These are phyloP conservation scores for Centropus unirufus DNA, from an alignment of 2,113 vertebrate species.

Conservation along the genomic window DNA sequence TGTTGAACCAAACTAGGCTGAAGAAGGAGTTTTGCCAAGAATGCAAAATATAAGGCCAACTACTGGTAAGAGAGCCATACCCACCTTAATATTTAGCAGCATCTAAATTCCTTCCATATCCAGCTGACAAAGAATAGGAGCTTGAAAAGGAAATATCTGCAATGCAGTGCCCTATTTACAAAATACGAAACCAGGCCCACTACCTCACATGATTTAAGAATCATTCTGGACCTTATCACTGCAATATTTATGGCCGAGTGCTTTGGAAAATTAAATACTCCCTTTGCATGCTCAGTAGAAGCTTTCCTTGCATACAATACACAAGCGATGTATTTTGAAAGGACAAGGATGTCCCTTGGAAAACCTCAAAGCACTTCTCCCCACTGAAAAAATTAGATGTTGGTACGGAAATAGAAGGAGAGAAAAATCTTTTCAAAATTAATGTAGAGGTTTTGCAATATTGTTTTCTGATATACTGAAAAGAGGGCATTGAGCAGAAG, in stretches of 20 bases:
- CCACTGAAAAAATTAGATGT: background rate
- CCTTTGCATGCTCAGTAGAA: background rate
- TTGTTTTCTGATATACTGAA: background rate
- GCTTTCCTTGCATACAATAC: background rate
- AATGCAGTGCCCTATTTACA: constrained; percentile 54
- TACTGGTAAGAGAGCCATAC: background rate
- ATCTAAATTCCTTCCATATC: background rate
- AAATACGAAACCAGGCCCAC: constrained; percentile 23
- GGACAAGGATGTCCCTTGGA: background rate
- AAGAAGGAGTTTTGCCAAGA: background rate
- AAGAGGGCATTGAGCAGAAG: background rate
- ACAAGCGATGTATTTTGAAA: background rate
- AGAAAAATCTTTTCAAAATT: background rate
- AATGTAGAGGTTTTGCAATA: background rate
- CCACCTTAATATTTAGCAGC: background rate
- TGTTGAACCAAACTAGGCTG: background rate
- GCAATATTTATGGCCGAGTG: constrained; percentile 21
- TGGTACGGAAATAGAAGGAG: background rate
- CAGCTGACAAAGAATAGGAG: background rate
- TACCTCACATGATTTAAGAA: constrained; percentile 32
- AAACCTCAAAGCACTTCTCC: background rate
- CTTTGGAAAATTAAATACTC: constrained; percentile 41
- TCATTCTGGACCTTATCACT: background rate
- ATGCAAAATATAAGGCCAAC: background rate
- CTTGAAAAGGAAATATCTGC: constrained; percentile 7